Evolutionary conservation across 2,888 invertebrate genomes (phyloP).

Genomic region (Conomelus anceps): DNA sequence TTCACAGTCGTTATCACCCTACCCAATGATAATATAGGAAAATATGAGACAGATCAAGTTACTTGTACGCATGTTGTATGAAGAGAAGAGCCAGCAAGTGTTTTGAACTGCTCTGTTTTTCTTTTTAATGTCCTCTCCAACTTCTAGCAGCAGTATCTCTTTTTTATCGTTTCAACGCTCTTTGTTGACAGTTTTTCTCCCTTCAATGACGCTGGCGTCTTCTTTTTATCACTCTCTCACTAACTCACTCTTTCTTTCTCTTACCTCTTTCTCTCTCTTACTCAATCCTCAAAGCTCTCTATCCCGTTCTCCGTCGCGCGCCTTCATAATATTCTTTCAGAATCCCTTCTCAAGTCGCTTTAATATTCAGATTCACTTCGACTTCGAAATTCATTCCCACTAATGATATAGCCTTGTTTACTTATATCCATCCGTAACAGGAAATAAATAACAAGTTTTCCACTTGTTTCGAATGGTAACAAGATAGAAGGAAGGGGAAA

Average conservation of each 20-base stretch:
- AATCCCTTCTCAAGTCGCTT: neutral
- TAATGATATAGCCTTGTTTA: neutral
- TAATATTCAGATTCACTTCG: neutral
- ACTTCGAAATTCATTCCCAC: neutral
- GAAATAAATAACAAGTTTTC: neutral
- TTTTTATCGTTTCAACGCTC: neutral
- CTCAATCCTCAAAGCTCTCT: neutral
- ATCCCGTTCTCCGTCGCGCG: no score
- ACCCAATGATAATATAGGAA: neutral
- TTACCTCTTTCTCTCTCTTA: neutral
- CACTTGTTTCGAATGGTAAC: neutral
- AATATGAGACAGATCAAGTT: neutral
- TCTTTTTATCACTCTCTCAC: no score
- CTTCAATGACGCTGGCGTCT: neutral
- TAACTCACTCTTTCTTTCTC: no score
- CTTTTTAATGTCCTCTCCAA: conserved; percentile 6
- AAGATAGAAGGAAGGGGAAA: neutral
- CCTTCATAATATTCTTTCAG: no score
- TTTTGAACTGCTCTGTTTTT: conserved; percentile 11
- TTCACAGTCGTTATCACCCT: neutral
- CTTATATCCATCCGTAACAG: neutral
- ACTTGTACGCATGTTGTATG: neutral
- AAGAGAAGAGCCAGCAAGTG: neutral
- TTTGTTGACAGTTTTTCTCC: neutral
- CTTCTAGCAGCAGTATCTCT: conserved; percentile 2